Base-by-base conservation (phyloP, 1,140 invertebrate genomes). In the Formica exsecta region DNA sequence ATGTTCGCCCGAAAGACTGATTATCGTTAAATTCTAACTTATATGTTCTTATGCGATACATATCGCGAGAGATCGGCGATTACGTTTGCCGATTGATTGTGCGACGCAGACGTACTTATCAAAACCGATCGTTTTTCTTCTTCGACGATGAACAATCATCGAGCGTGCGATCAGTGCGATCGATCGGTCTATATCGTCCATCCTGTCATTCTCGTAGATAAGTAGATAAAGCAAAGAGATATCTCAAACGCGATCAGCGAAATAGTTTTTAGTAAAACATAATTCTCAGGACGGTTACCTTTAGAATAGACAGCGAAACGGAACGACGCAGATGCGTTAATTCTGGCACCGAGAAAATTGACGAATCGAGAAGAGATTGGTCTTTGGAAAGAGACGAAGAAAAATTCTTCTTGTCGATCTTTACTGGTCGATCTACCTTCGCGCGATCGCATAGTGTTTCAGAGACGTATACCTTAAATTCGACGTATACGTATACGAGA, bases 301-400 rank as follows among this genome's bases (percentile, higher is more conserved):
- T 88, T 86, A 89, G 88, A 89, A 85, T 89, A 88, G 44, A 87
- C 32, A 88, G 87, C 75, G 87, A 54, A 86, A 70, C 61, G 77
- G 73, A 54, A 41, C 38, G 54, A 80, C 65, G 87, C 73, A 61
- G 44, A 65, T 38, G 87, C 11, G 81, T 73, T 85, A 85, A 88
- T 80, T 79, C 74, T 4, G 73, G 61, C 81, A 65, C 68, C 44
- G 19, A 73, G 59, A 61, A 77, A 88, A 88, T 89, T 86, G 87
- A 88, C 74, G 54, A 88, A 71, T 79, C 36, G 76, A 88, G 48
- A 85, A 85, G 77, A 88, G 87, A 86, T 85, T 88, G 87, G 61
- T 89, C 83, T 51, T 51, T 19, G 48, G 16, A 51, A 87, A 88
- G 59, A 68, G 36, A 79, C 74, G 57, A 75, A 79, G 87, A 51